Percentiles rank a stretch among this genome's conserved stretches.
Conservation (phyloP, 2,113 vertebrate genomes). For the Tachycineta bicolor region DNA sequence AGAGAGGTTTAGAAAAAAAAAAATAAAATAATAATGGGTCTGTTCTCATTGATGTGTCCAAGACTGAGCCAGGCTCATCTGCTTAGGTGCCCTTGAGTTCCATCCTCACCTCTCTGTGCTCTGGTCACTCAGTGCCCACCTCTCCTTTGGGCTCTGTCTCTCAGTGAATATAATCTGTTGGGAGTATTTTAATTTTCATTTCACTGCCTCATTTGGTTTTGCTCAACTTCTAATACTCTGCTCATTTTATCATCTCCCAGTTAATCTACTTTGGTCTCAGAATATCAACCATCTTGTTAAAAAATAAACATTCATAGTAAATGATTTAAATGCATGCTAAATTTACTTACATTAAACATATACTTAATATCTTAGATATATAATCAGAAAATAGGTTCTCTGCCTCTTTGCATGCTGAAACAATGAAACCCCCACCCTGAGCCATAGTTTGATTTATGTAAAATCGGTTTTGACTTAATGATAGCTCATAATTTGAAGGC, state of each 20-base stretch:
- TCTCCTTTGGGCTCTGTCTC: not conserved
- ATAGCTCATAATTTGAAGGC: not conserved
- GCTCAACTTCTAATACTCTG: not conserved
- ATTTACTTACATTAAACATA: not conserved
- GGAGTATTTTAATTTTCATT: not conserved
- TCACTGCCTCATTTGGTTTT: not conserved
- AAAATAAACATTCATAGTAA: not conserved
- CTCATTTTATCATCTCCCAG: not conserved
- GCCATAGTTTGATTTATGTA: not conserved
- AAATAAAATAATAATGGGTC: not conserved
- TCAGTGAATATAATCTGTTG: not conserved
- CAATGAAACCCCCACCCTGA: not conserved
- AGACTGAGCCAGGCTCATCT: not conserved
- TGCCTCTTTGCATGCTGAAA: not conserved
- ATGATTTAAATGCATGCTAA: not conserved
- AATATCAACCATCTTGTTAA: not conserved
- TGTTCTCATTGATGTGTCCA: not conserved
- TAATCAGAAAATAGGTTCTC: not conserved
- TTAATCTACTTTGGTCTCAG: not conserved
- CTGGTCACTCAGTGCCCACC: not conserved
- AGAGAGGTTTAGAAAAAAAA: not conserved
- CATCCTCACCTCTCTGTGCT: not conserved
- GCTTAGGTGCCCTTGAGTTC: accelerated
- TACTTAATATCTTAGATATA: not conserved
- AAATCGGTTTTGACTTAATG: not conserved